These are phyloP conservation scores for Pocillopora verrucosa DNA, from an alignment of 64 coral and sea anemone genomes.

Conservation along the genomic window DNA sequence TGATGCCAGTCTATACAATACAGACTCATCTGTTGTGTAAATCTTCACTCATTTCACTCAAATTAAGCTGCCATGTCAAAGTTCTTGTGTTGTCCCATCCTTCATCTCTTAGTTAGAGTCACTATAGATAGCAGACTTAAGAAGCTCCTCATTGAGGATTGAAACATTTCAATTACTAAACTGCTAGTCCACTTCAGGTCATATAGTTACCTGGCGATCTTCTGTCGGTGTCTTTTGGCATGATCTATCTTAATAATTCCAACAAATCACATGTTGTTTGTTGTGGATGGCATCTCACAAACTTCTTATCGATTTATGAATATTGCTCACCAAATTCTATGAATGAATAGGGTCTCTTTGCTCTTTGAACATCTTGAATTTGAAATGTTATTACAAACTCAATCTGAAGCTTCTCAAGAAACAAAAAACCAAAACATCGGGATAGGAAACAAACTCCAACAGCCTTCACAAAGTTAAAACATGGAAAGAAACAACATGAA, in stretches of 20 bases:
- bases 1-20: too few species aligned
- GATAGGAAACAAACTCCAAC: slow-evolving; percentile 92
- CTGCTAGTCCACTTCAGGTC: too few species aligned
- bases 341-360: slow-evolving; percentile 92
- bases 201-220: too few species aligned
- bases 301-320: too few species aligned
- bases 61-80: slow-evolving; percentile 83
- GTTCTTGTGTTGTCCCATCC: slow-evolving; percentile 91
- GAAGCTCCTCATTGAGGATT: too few species aligned
- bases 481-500: not conserved
- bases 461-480: slow-evolving; percentile 86
- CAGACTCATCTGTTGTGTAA: slow-evolving; percentile 48
- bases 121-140: slow-evolving; percentile 39
- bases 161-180: too few species aligned
- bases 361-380: slow-evolving; percentile 90
- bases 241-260: not conserved
- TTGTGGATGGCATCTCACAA: too few species aligned
- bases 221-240: too few species aligned
- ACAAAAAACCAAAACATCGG: slow-evolving; percentile 88
- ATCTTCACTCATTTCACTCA: slow-evolving; percentile 87
- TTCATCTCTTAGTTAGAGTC: slow-evolving; percentile 91
- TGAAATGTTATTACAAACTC: slow-evolving; percentile 87
- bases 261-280: too few species aligned
- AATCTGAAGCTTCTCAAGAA: slow-evolving; percentile 92
- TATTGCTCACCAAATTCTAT: slow-evolving; percentile 90